Evolutionary conservation across 1,140 invertebrate genomes (phyloP).

Genomic region (Lucilia cuprina): DNA sequence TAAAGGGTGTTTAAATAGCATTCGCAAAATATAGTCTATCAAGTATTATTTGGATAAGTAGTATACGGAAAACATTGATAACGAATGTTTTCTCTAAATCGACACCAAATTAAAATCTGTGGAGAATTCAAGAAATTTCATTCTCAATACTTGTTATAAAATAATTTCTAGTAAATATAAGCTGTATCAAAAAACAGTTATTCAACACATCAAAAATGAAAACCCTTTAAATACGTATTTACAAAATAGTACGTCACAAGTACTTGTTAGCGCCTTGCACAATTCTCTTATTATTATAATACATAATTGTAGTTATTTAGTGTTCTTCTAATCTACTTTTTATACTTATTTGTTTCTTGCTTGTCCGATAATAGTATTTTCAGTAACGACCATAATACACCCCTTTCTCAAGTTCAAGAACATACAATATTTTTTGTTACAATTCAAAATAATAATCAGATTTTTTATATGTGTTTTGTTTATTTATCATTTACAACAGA

Average conservation of each 20-base stretch:
- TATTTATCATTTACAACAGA: slow-evolving; percentile 13
- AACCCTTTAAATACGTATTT: neutral
- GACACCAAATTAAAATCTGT: too few species aligned
- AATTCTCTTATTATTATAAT: slow-evolving; percentile 9
- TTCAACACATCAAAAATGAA: too few species aligned
- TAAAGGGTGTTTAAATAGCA: too few species aligned
- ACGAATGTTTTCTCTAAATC: too few species aligned
- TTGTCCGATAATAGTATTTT: neutral
- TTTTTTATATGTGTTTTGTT: neutral
- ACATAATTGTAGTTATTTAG: neutral
- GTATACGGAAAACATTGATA: too few species aligned
- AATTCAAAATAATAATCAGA: neutral
- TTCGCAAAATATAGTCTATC: too few species aligned
- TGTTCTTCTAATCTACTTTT: slow-evolving; percentile 11
- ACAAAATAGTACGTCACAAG: slow-evolving; percentile 10
- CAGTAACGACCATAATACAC: neutral
- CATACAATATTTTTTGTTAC: neutral
- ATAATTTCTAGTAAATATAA: too few species aligned
- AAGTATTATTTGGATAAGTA: too few species aligned
- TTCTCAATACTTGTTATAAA: too few species aligned
- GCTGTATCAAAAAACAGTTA: too few species aligned
- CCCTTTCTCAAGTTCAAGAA: slow-evolving; percentile 17
- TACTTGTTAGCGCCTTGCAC: slow-evolving; percentile 29
- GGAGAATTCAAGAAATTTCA: too few species aligned
- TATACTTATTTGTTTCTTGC: neutral